A percentile compares a stretch with the other conserved stretches of the same genome.
These are phyloP conservation scores for Australoheros scitulus DNA, from an alignment of 2,113 vertebrate genomes.

Conservation along the genomic window DNA sequence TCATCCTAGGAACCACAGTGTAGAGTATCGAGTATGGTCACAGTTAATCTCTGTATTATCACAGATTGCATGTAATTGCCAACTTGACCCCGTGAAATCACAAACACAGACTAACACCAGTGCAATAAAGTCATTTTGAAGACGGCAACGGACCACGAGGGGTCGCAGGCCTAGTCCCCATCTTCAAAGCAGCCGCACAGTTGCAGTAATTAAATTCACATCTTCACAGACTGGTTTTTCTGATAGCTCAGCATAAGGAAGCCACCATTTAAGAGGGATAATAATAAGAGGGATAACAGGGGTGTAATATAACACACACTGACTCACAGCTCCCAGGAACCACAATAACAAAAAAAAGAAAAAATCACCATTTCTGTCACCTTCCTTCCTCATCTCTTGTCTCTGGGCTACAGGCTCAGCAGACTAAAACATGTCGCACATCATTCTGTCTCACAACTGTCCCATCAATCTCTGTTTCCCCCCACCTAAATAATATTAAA, in stretches of 20 bases:
- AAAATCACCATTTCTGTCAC: not conserved
- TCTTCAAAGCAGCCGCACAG: too few species aligned
- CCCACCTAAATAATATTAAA: slow-evolving; percentile 23
- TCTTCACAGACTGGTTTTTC: not conserved
- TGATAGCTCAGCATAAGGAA: not conserved
- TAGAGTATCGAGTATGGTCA: too few species aligned
- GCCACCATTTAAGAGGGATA: not conserved
- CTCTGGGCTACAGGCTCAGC: slow-evolving; percentile 25
- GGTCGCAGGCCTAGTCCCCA: too few species aligned
- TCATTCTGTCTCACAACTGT: slow-evolving; percentile 35
- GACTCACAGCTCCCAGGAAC: not conserved
- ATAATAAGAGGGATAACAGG: too few species aligned
- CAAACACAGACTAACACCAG: too few species aligned
- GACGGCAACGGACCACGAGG: too few species aligned
- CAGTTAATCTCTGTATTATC: too few species aligned
- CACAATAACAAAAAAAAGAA: not conserved
- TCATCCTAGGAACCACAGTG: too few species aligned
- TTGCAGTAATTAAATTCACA: too few species aligned
- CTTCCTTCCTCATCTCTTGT: not conserved
- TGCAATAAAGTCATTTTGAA: too few species aligned
- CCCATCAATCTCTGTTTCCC: slow-evolving; percentile 16
- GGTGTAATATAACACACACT: not conserved
- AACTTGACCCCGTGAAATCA: too few species aligned
- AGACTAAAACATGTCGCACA: slow-evolving; percentile 11
- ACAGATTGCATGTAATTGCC: too few species aligned